phyloP scores from a whole-genome alignment of 1,140 invertebrate species.

The Meloidogyne exigua region DNA sequence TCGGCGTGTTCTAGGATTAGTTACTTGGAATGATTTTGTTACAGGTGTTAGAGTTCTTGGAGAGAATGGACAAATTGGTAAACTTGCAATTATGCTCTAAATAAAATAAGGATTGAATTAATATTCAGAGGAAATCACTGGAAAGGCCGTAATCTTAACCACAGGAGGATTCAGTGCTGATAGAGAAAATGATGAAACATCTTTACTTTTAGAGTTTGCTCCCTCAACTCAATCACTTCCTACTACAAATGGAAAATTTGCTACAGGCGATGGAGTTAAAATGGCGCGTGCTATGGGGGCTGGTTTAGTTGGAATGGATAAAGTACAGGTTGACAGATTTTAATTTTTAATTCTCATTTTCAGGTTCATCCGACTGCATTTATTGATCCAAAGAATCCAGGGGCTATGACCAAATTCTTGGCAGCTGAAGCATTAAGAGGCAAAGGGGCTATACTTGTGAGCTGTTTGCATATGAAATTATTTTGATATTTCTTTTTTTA shows the following conservation, averaged over 20 bases:
- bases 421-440: constrained; percentile 64
- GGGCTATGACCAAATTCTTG: constrained; percentile 60
- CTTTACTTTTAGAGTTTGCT: constrained; percentile 60
- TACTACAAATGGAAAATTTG: constrained; percentile 64
- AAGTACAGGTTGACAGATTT: constrained; percentile 39
- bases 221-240: constrained; percentile 53
- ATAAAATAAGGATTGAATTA: too few relatives aligned
- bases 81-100: too few relatives aligned
- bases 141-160: constrained; percentile 62
- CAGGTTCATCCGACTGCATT: constrained; percentile 62
- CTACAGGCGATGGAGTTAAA: constrained; percentile 64
- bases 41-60: constrained; percentile 48
- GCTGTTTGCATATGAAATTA: not conserved
- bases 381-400: constrained; percentile 62
- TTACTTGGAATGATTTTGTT: constrained; percentile 61
- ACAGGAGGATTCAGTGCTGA: constrained; percentile 54
- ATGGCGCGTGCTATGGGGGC: constrained; percentile 61
- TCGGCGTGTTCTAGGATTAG: constrained; percentile 52
- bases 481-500: not conserved
- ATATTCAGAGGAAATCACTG: constrained; percentile 39
- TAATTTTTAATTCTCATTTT: not conserved
- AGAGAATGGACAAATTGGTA: constrained; percentile 39
- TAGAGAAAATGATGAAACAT: constrained; percentile 43
- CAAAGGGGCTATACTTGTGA: constrained; percentile 63
- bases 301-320: constrained; percentile 56